Evolutionary conservation across 1,140 invertebrate species (phyloP), one percentile per base, ranked within the genome.

Genomic region (Drosophila quadrilineata): DNA sequence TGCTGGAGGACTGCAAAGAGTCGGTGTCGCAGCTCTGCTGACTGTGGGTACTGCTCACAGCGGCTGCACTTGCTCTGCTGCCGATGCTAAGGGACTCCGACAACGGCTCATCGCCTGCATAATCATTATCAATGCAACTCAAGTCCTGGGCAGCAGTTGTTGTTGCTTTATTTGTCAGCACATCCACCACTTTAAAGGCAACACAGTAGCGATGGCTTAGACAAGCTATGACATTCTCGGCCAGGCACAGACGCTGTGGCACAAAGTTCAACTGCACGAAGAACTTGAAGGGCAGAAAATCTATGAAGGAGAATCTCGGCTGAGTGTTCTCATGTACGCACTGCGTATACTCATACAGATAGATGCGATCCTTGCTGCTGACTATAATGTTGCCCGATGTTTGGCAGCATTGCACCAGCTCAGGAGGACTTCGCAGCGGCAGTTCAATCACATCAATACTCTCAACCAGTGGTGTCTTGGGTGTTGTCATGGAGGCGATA

Each of bases 401-500:
- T 46, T 89, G 86, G 46, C 87, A 89, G 33, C 84, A 88, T 36
- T 89, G 84, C 45, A 89, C 79, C 26, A 89, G 41, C 41, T 89
- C 87, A 5, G 87, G 87, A 2, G 87, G 76, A 67, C 84, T 89
- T 6, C 87, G 73, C 22, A 89, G 24, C 5, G 87, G 87, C 58
- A 89, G 26, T 36, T 89, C 87, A 45, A 89, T 89, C 2, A 89
- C 87, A 62, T 89, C 87, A 24, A 89, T 86, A 40, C 87, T 87
- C 49, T 89, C 85, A 3, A 86, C 60, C 17, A 89, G 56, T 29
- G 84, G 87, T 12, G 84, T 85, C 48, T 89, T 89, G 9, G 87
- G 87, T 33, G 87, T 89, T 12, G 87, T 89, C 87, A 89, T 89
- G 17, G 87, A 89, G 5, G 87, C 87, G 31, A 89, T 89, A 0